Evolutionary conservation across 2,888 invertebrate genomes (phyloP), one percentile per base, ranked within the genome.

Genomic region (Amphipyra tragopoginis): DNA sequence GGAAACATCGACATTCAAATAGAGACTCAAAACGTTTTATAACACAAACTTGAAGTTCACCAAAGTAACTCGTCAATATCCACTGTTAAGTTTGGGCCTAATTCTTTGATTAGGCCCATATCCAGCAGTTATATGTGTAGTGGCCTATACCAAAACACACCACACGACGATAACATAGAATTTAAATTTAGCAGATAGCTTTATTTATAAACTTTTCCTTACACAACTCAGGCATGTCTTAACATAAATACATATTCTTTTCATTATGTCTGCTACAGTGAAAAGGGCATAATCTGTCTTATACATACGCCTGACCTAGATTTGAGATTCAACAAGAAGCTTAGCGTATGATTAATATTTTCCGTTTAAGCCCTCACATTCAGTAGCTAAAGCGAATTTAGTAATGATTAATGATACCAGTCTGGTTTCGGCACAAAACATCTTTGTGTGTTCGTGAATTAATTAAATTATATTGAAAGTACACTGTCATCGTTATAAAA

Each of bases 341-440:
- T 65, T 65, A 38, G 29, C 47, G 34, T 59, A 51, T 59, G 54
- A 69, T 72, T 72, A 65, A 65, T 65, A 65, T 34, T 71, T 65
- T 69, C 45, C 51, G 45, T 62, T 52, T 66, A 66, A 65, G 55
- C 56, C 36, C 57, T 54, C 43, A 58, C n/a, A 57, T 72, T 59
- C 53, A 55, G 51, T 39, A 39, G n/a, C 34, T 36, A 9, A 29
- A 29, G 50, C 34, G 10, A 48, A 51, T 68, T 66, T 54, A 44
- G 62, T 49, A 43, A 55, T 70, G 75, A 75, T 77, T 66, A 64
- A 75, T 66, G 75, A 64, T 60, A 10, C 5, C 10, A 11, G 45
- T 14, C 48, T 49, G 42, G 53, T 47, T 73, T 56, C 21, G 42
- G 13, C 58, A 51, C 58, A 67, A 71, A 75, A 64, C 54, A 48